Conservation (phyloP, 1,140 invertebrate genomes). For the Drosophila baimaii region DNA sequence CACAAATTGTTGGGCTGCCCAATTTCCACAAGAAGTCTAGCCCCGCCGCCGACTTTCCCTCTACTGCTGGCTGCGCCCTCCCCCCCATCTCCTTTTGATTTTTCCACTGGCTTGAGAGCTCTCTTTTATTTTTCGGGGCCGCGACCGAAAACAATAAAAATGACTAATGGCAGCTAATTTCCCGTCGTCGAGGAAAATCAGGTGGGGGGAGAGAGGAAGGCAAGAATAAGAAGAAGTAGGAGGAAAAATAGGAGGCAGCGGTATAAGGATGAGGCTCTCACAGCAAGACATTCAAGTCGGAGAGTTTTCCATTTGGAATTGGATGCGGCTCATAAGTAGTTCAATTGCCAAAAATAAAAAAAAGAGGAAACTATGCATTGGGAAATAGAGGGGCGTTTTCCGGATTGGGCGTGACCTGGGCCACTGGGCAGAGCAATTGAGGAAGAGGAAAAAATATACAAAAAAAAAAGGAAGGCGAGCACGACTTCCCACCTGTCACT, state of each 20-base stretch:
- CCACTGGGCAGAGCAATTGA: constrained; percentile 22
- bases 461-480: constrained; percentile 17
- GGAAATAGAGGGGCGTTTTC: constrained; percentile 42
- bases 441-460: not conserved
- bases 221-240: not conserved
- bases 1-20: constrained; percentile 79
- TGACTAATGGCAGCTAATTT: constrained; percentile 83
- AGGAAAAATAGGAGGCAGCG: not conserved
- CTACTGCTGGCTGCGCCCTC: constrained; percentile 16
- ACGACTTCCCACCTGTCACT: constrained; percentile 36
- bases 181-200: constrained; percentile 58
- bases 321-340: constrained; percentile 56
- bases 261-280: constrained; percentile 8
- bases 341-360: constrained; percentile 42
- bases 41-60: too few species aligned
- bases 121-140: constrained; percentile 55
- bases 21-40: constrained; percentile 68
- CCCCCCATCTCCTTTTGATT: not conserved
- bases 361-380: constrained; percentile 1
- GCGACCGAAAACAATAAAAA: constrained; percentile 81
- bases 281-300: constrained; percentile 33
- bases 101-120: constrained; percentile 15
- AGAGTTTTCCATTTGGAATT: constrained; percentile 60
- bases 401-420: constrained; percentile 33
- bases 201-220: not conserved